These are phyloP conservation scores for Tipula confusa DNA, from an alignment of 2,888 invertebrate genomes.

Conservation along the genomic window DNA sequence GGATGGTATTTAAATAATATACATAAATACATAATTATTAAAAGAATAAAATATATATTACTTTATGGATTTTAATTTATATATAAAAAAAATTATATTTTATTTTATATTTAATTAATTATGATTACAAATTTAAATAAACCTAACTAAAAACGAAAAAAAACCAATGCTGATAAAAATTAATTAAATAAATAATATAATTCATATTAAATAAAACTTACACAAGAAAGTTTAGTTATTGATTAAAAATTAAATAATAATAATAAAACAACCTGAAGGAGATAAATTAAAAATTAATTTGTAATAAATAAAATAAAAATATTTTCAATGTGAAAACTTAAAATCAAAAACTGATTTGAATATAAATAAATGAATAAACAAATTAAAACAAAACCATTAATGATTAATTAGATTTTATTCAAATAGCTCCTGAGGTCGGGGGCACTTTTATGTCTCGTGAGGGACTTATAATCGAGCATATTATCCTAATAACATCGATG, in stretches of 20 bases:
- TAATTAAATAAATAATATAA: not conserved
- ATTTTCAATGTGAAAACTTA: not conserved
- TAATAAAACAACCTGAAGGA: not conserved
- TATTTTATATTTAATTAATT: constrained; percentile 3
- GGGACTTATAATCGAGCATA: not conserved
- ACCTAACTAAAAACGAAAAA: not conserved
- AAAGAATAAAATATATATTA: constrained; percentile 5
- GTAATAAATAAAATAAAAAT: not conserved
- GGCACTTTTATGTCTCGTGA: not conserved
- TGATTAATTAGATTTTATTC: not conserved
- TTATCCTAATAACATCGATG: too few species aligned
- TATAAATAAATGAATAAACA: not conserved
- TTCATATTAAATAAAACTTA: not conserved
- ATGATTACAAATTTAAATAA: not conserved
- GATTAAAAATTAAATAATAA: not conserved
- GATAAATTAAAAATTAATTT: not conserved
- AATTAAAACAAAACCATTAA: not conserved
- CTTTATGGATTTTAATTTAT: constrained; percentile 1
- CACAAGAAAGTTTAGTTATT: not conserved
- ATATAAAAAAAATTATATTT: not conserved
- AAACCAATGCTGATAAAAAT: not conserved
- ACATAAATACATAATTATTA: not conserved
- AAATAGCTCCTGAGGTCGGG: too few species aligned
- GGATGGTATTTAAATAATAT: not conserved
- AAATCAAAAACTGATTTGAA: not conserved